Percentiles rank a stretch among this genome's conserved stretches.
These are phyloP conservation scores for Podarcis cretensis DNA, from an alignment of 2,113 vertebrate species.

Conservation along the genomic window DNA sequence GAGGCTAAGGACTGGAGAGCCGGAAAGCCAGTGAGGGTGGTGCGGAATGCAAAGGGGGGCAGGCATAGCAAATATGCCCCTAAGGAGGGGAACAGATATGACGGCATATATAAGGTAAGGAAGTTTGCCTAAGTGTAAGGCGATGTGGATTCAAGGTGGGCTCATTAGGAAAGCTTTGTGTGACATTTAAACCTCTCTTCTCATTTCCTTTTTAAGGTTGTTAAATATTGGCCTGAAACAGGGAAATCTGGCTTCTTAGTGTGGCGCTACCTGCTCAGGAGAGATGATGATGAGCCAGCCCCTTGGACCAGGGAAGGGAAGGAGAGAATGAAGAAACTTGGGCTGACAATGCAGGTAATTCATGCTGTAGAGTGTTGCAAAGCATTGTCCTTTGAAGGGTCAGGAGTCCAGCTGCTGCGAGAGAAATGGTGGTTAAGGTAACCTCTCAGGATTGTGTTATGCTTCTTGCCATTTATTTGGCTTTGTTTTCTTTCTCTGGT, in stretches of 20 bases:
- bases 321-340: conserved; percentile 92
- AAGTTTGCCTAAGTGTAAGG: background rate
- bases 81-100: conserved; percentile 93
- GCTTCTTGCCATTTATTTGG: background rate
- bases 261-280: conserved; percentile 92
- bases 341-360: conserved; percentile 91
- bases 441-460: background rate
- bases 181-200: background rate
- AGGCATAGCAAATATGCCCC: conserved; percentile 95
- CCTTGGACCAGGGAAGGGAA: conserved; percentile 97
- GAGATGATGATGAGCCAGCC: conserved; percentile 91
- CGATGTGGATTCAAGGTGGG: background rate
- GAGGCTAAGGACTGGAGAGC: conserved; percentile 93
- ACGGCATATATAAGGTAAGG: conserved; percentile 95
- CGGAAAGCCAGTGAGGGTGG: conserved; percentile 93
- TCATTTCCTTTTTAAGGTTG: conserved; percentile 77
- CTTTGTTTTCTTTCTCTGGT: background rate
- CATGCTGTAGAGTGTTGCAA: background rate
- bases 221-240: conserved; percentile 95
- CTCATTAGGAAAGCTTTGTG: background rate
- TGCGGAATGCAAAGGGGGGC: conserved; percentile 90
- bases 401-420: too few species aligned
- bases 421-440: too few species aligned
- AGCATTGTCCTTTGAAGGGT: background rate
- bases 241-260: conserved; percentile 97